These are phyloP conservation scores for Cecropterus lyciades DNA, from an alignment of 1,140 invertebrate species.

Conservation along the genomic window DNA sequence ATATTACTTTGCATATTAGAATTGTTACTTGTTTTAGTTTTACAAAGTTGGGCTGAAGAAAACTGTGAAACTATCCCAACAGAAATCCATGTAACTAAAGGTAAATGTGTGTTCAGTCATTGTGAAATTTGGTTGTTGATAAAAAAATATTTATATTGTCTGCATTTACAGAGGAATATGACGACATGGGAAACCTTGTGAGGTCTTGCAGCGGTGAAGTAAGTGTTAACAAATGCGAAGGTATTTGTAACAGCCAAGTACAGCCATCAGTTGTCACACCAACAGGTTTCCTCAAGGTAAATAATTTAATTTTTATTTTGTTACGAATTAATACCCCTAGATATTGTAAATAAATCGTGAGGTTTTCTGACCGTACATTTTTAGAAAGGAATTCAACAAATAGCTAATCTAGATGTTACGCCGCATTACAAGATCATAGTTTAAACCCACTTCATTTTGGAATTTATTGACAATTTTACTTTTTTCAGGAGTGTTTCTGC, in stretches of 20 bases:
- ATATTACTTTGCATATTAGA: slow-evolving; percentile 37
- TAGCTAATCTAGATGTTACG: too few species aligned
- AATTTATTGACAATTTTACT: too few species aligned
- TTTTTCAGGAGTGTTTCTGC: slow-evolving; percentile 93
- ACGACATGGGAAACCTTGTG: slow-evolving; percentile 90
- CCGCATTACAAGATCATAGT: too few species aligned
- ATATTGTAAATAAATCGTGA: too few species aligned
- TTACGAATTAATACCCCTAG: too few species aligned
- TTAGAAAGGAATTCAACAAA: too few species aligned
- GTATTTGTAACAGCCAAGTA: slow-evolving; percentile 94
- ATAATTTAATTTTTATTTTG: too few species aligned
- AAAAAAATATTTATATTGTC: slow-evolving; percentile 28
- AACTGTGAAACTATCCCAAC: slow-evolving; percentile 70
- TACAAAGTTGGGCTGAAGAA: slow-evolving; percentile 60
- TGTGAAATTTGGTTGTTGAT: too few species aligned
- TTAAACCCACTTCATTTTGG: too few species aligned
- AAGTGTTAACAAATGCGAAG: slow-evolving; percentile 95
- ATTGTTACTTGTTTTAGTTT: slow-evolving; percentile 41
- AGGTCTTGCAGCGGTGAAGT: slow-evolving; percentile 95
- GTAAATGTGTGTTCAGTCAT: slow-evolving; percentile 47
- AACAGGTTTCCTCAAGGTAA: slow-evolving; percentile 95
- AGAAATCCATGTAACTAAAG: slow-evolving; percentile 77
- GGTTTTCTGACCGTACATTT: too few species aligned
- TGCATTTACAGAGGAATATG: slow-evolving; percentile 91
- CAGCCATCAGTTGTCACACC: slow-evolving; percentile 94